A percentile compares a stretch with the other conserved stretches of the same genome.
Conservation (phyloP, 2,113 vertebrate genomes). For the Chunga burmeisteri region DNA sequence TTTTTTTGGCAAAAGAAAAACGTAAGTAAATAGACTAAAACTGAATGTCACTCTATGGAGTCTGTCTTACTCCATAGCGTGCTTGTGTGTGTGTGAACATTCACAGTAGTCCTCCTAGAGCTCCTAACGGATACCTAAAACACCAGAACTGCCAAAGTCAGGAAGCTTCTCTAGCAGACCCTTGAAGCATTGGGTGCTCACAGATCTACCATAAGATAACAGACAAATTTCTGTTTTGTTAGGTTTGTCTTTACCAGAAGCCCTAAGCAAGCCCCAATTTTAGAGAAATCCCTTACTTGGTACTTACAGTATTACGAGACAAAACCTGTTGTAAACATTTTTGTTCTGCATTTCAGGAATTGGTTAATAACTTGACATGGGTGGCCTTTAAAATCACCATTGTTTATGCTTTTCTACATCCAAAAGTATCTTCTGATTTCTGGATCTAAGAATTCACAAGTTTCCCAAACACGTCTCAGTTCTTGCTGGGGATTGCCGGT, state of each 20-base stretch:
- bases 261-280: not conserved
- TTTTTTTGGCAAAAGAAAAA: not conserved
- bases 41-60: not conserved
- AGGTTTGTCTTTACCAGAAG: not conserved
- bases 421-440: not conserved
- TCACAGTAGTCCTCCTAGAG: not conserved
- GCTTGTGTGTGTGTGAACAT: not conserved
- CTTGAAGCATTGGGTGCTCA: not conserved
- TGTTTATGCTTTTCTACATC: not conserved
- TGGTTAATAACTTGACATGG: not conserved
- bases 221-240: not conserved
- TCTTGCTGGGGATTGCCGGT: not conserved
- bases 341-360: not conserved
- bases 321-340: not conserved
- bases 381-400: not conserved
- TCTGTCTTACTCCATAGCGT: not conserved
- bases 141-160: slow-evolving; percentile 16
- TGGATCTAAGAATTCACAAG: not conserved
- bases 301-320: not conserved
- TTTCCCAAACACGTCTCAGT: too few relatives aligned
- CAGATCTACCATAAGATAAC: not conserved
- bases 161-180: slow-evolving; percentile 42
- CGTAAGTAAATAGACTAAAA: not conserved
- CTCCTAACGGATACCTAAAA: slow-evolving; percentile 31
- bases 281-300: not conserved